Evolutionary conservation across 2,797 vertebrate species (phyloP).

Genomic region (Enteromius anoplus): DNA sequence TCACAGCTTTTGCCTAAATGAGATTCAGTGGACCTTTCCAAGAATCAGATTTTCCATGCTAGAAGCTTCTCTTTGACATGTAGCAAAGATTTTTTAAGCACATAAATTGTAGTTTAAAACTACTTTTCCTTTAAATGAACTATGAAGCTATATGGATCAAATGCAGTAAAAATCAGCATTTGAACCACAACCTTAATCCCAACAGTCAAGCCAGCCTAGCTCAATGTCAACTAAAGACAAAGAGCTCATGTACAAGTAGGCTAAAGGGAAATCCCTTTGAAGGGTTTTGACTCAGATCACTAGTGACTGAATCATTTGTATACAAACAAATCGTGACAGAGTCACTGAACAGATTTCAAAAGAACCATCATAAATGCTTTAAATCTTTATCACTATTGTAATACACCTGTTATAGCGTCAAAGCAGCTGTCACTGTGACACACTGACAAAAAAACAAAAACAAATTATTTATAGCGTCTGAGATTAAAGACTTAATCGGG

Average conservation of each 20-base stretch:
- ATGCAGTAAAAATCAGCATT: background rate
- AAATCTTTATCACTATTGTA: background rate
- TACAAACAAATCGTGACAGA: background rate
- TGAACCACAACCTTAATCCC: background rate
- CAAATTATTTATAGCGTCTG: constrained; percentile 75
- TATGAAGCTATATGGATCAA: background rate
- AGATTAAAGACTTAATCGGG: constrained; percentile 79
- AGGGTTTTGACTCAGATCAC: constrained; percentile 3
- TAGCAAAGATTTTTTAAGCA: background rate
- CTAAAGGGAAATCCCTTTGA: constrained; percentile 1
- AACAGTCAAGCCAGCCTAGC: background rate
- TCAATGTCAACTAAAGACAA: background rate
- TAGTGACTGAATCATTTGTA: background rate
- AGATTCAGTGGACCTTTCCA: background rate
- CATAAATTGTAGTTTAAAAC: background rate
- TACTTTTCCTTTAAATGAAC: background rate
- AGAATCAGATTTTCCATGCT: background rate
- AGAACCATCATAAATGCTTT: background rate
- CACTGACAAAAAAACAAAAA: constrained; percentile 53
- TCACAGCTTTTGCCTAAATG: background rate
- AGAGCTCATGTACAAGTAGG: background rate
- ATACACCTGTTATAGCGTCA: background rate
- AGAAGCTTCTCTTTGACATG: background rate
- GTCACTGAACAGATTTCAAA: background rate
- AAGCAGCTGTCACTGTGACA: constrained; percentile 57